Base-by-base conservation (phyloP, 2,113 vertebrate genomes). In the Chloebia gouldiae region DNA sequence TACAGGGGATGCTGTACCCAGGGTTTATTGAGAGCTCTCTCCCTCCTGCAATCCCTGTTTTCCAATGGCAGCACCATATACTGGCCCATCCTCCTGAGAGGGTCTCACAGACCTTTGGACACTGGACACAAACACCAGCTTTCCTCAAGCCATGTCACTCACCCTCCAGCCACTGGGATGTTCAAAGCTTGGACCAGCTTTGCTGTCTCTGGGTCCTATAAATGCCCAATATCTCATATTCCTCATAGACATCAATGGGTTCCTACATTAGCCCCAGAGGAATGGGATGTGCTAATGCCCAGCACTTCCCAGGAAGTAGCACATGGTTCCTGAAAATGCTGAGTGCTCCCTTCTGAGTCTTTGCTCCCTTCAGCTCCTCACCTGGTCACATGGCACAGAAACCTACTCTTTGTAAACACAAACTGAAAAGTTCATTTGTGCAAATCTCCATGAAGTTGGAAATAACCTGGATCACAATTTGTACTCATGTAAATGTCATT, bases 401-500 rank as follows among this genome's bases (percentile, higher is more conserved):
- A 53, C 10, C 8, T 23, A 8, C 54, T 66, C 71, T 78, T 65
- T 35, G 70, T 24, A 77, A 88, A 79, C 81, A 81, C 1, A 70
- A 72, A 84, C 22, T 10, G 56, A 71, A 49, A 86, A 80, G 70
- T 73, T 94, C 63, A 66, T 90, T 42, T 77, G 25, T 31, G 33
- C 44, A 33, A 77, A 82, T 54, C 45, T 76, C 79, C 79, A 61
- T 66, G 33, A 49, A 86, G 42, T 0, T 30, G 13, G 35, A 93
- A 66, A 88, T 63, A 86, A 86, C 47, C 44, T 44, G 50, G 50
- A 66, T 21, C 42, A 16, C 45, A 66, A 37, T 47, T 84, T 77
- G 47, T 75, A 27, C 56, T 93, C 90, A 66, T 49, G 87, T 63
- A 95, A 95, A 94, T 88, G 59, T 81, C 93, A 91, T n/a, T n/a